Evolutionary conservation across 1,140 invertebrate species (phyloP).

Genomic region (Cydia strobilella): DNA sequence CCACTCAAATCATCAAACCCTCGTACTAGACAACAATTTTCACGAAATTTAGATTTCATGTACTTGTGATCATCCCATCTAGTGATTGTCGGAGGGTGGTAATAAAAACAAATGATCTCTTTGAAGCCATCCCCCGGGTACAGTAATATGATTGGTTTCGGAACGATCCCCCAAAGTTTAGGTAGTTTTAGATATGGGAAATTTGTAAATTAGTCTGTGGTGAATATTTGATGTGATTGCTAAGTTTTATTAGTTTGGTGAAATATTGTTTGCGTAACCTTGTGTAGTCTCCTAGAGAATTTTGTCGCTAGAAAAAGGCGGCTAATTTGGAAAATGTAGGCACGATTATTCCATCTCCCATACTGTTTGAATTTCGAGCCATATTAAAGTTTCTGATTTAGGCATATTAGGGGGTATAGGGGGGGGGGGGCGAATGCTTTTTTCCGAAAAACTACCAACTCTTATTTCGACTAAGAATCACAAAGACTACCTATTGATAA

Average conservation of each 20-base stretch:
- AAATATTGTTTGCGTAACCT: too few relatives aligned
- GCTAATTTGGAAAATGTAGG: too few relatives aligned
- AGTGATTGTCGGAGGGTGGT: not conserved
- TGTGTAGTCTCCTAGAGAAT: too few relatives aligned
- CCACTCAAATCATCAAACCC: not conserved
- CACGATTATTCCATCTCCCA: too few relatives aligned
- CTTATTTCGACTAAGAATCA: too few relatives aligned
- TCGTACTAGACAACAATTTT: not conserved
- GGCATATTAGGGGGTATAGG: too few relatives aligned
- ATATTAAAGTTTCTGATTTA: too few relatives aligned
- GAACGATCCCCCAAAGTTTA: not conserved
- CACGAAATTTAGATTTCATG: not conserved
- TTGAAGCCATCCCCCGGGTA: not conserved
- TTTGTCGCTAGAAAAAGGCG: too few relatives aligned
- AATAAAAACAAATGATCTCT: conserved; percentile 9
- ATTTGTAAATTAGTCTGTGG: conserved; percentile 7
- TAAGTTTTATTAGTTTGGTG: not conserved
- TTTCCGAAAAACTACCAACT: too few relatives aligned
- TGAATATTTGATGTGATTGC: not conserved
- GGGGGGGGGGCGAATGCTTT: too few relatives aligned
- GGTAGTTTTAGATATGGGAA: not conserved
- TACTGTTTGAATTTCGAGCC: too few relatives aligned
- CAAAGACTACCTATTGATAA: too few relatives aligned
- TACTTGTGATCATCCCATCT: not conserved
- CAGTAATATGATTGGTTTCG: not conserved